Conservation (phyloP, 2,113 vertebrate species). For the Ophthalmolycus amberensis region DNA sequence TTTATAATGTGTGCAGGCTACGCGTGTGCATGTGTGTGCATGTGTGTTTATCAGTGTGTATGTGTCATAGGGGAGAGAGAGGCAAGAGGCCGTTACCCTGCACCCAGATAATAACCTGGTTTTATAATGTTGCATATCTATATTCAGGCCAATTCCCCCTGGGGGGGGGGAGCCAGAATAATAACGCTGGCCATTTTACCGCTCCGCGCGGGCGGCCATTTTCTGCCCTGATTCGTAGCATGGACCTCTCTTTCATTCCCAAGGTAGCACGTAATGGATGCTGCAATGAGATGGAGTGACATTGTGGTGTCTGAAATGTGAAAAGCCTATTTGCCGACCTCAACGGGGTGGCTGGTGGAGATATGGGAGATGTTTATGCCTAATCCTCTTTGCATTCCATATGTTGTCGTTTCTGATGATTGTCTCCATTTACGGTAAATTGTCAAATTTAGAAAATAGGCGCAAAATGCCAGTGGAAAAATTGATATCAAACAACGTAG, state of each 20-base stretch:
- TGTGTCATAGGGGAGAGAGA: constrained; percentile 64
- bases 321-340: constrained; percentile 80
- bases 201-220: constrained; percentile 78
- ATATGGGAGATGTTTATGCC: constrained; percentile 75
- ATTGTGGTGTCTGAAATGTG: constrained; percentile 81
- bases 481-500: constrained; percentile 59
- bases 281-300: constrained; percentile 81
- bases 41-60: constrained; percentile 57
- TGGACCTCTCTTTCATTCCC: constrained; percentile 81
- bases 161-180: constrained; percentile 76
- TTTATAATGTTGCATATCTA: constrained; percentile 86
- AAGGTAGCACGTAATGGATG: constrained; percentile 83
- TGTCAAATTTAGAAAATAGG: constrained; percentile 77
- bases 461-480: constrained; percentile 50
- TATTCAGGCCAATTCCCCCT: constrained; percentile 84
- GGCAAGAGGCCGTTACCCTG: constrained; percentile 80
- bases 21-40: constrained; percentile 29
- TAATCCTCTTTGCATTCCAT: constrained; percentile 81
- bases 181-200: constrained; percentile 83
- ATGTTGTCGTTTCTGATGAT: constrained; percentile 79
- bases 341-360: constrained; percentile 62
- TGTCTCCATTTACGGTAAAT: constrained; percentile 75
- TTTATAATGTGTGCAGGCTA: constrained; percentile 54
- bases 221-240: constrained; percentile 82
- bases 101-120: constrained; percentile 84